These are phyloP conservation scores for Euphysa ruthae DNA, from an alignment of 30 jellyfish, hydroid and myxozoan genomes.

Conservation along the genomic window DNA sequence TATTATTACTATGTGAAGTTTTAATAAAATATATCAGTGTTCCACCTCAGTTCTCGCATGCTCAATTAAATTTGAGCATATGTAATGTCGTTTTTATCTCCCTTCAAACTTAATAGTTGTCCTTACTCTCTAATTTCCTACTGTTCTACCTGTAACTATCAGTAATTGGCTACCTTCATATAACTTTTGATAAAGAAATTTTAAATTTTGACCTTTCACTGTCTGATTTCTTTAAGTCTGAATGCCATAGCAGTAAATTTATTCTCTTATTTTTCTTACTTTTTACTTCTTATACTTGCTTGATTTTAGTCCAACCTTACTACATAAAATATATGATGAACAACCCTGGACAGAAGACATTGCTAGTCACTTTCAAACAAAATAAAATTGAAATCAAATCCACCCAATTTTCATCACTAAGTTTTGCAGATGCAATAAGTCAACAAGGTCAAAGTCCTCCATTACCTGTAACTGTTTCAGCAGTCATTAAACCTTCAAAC, in stretches of 20 bases:
- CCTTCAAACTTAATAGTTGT: no score
- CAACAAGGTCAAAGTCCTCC: background rate
- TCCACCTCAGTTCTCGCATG: no score
- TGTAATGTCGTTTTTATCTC: no score
- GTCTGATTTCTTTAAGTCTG: no score
- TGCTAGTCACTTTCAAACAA: background rate
- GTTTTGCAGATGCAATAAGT: background rate
- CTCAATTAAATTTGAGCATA: no score
- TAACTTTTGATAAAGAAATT: background rate
- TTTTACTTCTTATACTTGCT: no score
- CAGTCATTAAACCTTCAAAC: background rate
- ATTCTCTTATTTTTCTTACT: background rate
- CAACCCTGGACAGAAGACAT: background rate
- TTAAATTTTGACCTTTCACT: no score
- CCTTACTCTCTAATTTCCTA: background rate
- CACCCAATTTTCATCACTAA: background rate
- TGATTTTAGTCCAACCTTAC: background rate
- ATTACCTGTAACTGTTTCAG: conserved; percentile 3
- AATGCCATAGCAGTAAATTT: background rate
- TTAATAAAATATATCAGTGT: no score
- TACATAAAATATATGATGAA: background rate
- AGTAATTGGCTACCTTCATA: no score
- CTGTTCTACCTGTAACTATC: background rate
- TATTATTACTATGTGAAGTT: conserved; percentile 24
- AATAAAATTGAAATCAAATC: background rate